Evolutionary conservation across 2,888 invertebrate species (phyloP), one percentile per base, ranked within the genome.

Genomic region (Lasius platythorax): DNA sequence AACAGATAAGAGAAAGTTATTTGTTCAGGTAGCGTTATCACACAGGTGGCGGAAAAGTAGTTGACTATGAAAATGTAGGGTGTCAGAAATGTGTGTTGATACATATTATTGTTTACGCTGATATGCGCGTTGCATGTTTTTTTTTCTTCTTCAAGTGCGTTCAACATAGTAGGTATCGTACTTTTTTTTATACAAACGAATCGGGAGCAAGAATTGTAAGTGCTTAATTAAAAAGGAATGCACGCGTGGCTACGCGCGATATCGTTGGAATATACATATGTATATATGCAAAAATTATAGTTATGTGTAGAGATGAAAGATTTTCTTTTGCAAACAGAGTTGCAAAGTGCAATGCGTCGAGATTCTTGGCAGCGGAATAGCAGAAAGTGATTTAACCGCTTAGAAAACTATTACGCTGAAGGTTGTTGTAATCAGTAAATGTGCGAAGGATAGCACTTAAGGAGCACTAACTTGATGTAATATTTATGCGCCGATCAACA

Each of bases 341-440:
- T 33, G 43, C 58, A 46, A 23, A 0, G 23, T 33, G 43, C 53
- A 50, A 75, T 33, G 37, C 30, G 43, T 68, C n/a, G 61, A 68
- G 58, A 43, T n/a, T 23, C 37, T n/a, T 37, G 33, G 46, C 56
- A 72, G 33, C 70, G 79, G 70, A 61, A 28, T 63, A 70, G 79
- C 79, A 81, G 79, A 81, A 81, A 81, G 72, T 72, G 50, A 72
- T 81, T 81, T 70, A 81, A 81, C 70, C 61, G 79, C n/a, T 63
- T 81, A 50, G 79, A 72, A 81, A 70, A 81, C 28, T 72, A 72
- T 81, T 81, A 81, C 61, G 50, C n/a, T 79, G 79, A 79, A 81
- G 61, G 30, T 70, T 50, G 70, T 70, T 61, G 33, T 63, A 72
- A 81, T 81, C 46, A 63, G 72, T 72, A 70, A 40, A 70, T 30